phyloP scores from a whole-genome alignment of 2,113 vertebrate species.

The Megaptera novaeangliae region DNA sequence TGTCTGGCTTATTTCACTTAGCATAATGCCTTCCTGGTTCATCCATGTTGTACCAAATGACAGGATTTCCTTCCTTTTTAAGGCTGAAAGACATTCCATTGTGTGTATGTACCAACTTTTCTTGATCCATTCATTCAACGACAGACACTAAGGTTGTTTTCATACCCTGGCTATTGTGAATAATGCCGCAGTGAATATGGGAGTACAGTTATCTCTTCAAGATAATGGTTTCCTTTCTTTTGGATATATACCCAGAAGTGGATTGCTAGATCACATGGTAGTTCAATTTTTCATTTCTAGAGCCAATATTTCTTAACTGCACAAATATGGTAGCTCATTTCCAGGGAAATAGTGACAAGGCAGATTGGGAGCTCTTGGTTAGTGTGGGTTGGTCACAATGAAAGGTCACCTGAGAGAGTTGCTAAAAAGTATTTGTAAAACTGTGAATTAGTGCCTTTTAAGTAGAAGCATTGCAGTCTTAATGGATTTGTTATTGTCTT shows the following conservation, averaged over 20 bases:
- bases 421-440: not conserved
- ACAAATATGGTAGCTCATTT: not conserved
- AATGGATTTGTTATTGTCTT: not conserved
- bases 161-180: not conserved
- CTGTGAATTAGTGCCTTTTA: not conserved
- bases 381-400: not conserved
- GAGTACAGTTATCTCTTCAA: not conserved
- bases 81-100: not conserved
- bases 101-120: not conserved
- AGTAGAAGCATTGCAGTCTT: not conserved
- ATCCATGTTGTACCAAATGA: not conserved
- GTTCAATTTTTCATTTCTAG: not conserved
- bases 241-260: not conserved
- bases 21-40: not conserved
- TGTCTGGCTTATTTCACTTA: not conserved
- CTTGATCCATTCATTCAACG: not conserved
- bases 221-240: not conserved
- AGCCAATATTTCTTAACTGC: slow-evolving; percentile 6
- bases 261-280: not conserved
- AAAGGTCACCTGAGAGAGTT: not conserved
- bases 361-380: not conserved
- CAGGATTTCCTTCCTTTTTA: not conserved
- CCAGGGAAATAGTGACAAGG: not conserved
- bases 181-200: not conserved
- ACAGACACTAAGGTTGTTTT: not conserved